phyloP scores from a whole-genome alignment of 1,140 invertebrate species.

The Halotydeus destructor region DNA sequence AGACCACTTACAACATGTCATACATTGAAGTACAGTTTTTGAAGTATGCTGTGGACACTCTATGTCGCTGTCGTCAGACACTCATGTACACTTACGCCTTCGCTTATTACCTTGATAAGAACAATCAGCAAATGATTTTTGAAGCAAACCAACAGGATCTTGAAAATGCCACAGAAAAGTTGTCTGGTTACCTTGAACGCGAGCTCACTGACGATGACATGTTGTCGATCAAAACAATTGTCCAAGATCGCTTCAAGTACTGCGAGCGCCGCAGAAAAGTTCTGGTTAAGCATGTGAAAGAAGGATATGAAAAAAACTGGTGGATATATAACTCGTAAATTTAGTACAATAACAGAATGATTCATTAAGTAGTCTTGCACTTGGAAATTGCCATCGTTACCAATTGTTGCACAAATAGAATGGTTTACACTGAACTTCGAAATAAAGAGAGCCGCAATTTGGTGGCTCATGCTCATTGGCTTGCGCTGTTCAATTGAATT shows the following conservation, averaged over 20 bases:
- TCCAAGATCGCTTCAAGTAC: slow-evolving; percentile 41
- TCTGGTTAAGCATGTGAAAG: slow-evolving; percentile 80
- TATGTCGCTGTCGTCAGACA: slow-evolving; percentile 92
- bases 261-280: slow-evolving; percentile 85
- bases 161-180: slow-evolving; percentile 95
- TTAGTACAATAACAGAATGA: too few relatives aligned
- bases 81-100: slow-evolving; percentile 98
- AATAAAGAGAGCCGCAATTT: too few relatives aligned
- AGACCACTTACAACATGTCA: slow-evolving; percentile 56
- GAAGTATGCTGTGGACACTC: slow-evolving; percentile 67
- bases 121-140: slow-evolving; percentile 76
- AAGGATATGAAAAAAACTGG: slow-evolving; percentile 92
- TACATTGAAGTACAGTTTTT: slow-evolving; percentile 99
- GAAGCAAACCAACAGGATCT: slow-evolving; percentile 82
- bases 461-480: too few relatives aligned
- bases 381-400: too few relatives aligned
- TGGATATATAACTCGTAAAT: slow-evolving; percentile 82
- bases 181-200: slow-evolving; percentile 96
- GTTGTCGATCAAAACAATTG: neutral
- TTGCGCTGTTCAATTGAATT: too few relatives aligned
- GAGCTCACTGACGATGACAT: slow-evolving; percentile 22
- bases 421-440: too few relatives aligned
- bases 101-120: slow-evolving; percentile 89
- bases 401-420: too few relatives aligned
- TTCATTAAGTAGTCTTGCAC: too few relatives aligned